These are phyloP conservation scores for Microctonus aethiopoides DNA, from an alignment of 2,888 invertebrate genomes.

Conservation along the genomic window DNA sequence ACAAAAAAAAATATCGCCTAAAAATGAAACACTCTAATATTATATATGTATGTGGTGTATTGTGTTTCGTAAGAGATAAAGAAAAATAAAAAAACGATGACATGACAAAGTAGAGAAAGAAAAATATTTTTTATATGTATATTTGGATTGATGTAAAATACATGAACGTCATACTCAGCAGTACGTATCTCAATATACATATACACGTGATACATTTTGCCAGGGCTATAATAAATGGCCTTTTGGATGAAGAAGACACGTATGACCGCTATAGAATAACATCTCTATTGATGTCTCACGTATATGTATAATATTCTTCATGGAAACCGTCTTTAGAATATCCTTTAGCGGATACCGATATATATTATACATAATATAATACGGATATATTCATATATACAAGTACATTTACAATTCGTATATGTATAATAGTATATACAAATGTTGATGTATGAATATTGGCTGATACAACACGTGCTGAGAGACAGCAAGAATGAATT, in stretches of 20 bases:
- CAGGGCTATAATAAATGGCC: constrained; percentile 14
- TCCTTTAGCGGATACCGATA: neutral
- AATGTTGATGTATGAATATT: constrained; percentile 19
- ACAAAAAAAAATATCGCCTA: no score
- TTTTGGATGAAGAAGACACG: neutral
- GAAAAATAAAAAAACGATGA: neutral
- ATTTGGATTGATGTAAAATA: constrained; percentile 14
- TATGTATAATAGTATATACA: constrained; percentile 2
- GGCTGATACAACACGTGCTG: neutral
- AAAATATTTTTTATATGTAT: neutral
- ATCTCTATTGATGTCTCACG: neutral
- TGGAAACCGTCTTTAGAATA: neutral
- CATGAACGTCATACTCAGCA: neutral
- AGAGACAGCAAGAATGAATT: neutral
- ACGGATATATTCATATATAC: neutral
- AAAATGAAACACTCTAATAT: no score
- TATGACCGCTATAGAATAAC: neutral
- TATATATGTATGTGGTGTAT: neutral
- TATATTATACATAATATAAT: no score
- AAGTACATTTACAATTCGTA: constrained; percentile 10
- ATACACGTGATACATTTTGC: constrained; percentile 11
- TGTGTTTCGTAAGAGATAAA: no score
- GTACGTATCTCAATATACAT: no score
- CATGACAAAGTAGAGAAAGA: neutral
- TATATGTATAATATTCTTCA: neutral